A percentile compares a stretch with the other conserved stretches of the same genome.
Conservation (phyloP, 2,113 vertebrate species). For the Abramis brama region DNA sequence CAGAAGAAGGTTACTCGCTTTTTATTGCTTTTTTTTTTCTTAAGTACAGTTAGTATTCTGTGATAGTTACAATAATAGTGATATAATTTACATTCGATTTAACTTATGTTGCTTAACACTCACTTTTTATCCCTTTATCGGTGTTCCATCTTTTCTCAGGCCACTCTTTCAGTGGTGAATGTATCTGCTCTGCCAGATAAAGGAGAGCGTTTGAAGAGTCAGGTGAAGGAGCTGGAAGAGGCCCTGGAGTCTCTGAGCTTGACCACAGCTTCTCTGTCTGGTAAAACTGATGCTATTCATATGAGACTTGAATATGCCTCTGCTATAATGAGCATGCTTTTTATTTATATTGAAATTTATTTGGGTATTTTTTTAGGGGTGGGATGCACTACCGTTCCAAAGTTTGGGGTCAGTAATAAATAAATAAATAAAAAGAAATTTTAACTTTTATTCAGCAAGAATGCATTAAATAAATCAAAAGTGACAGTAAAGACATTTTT, state of each 20-base stretch:
- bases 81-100: too few relatives aligned
- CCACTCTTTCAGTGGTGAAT: slow-evolving; percentile 77
- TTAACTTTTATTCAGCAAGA: neutral
- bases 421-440: neutral
- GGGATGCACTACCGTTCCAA: neutral
- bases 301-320: neutral
- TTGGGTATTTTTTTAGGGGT: neutral
- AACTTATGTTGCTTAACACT: neutral
- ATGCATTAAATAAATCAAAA: neutral
- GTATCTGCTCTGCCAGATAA: slow-evolving; percentile 81
- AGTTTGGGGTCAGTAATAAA: neutral
- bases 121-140: neutral
- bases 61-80: neutral
- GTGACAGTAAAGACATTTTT: neutral
- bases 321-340: neutral
- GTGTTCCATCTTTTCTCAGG: slow-evolving; percentile 66
- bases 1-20: slow-evolving; percentile 84
- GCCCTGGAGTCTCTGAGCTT: slow-evolving; percentile 70
- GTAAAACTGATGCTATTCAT: slow-evolving; percentile 38
- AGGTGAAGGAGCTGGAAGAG: slow-evolving; percentile 81
- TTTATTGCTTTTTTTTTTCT: neutral
- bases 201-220: slow-evolving; percentile 79
- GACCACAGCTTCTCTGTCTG: slow-evolving; percentile 33
- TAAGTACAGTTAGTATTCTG: neutral
- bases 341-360: neutral